A percentile compares a stretch with the other conserved stretches of the same genome.
Evolutionary conservation across 2,113 vertebrate species (phyloP).

Genomic region (Sisor rabdophorus): DNA sequence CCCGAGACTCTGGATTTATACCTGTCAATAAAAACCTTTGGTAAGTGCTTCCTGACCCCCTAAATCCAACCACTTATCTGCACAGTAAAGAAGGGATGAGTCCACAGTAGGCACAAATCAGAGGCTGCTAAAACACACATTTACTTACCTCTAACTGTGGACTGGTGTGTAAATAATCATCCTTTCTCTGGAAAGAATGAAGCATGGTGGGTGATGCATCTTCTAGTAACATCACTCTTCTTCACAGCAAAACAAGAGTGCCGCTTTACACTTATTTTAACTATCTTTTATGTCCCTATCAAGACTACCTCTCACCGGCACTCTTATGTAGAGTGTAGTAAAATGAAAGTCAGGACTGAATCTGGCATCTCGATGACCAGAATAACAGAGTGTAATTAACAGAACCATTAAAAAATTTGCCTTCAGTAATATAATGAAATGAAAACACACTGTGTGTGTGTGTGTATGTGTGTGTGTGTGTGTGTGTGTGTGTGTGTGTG

Average conservation of each 20-base stretch:
- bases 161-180: slow-evolving; percentile 72
- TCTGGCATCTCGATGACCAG: not conserved
- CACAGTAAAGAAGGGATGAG: slow-evolving; percentile 67
- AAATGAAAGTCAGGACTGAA: not conserved
- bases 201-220: slow-evolving; percentile 55
- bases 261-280: slow-evolving; percentile 49
- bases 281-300: slow-evolving; percentile 30
- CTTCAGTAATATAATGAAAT: not conserved
- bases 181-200: slow-evolving; percentile 59
- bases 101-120: slow-evolving; percentile 74
- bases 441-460: not conserved
- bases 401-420: not conserved
- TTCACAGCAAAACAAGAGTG: slow-evolving; percentile 55
- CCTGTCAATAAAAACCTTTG: slow-evolving; percentile 75
- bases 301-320: not conserved
- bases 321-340: not conserved
- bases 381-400: not conserved
- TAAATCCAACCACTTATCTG: slow-evolving; percentile 68
- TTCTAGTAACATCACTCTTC: slow-evolving; percentile 62
- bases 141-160: slow-evolving; percentile 69
- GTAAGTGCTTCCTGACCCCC: slow-evolving; percentile 75
- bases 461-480: not conserved
- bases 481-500: not conserved
- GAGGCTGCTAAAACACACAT: slow-evolving; percentile 69
- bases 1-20: slow-evolving; percentile 72